Evolutionary conservation across 2,113 vertebrate species (phyloP).

Genomic region (Rhinoptilus africanus): DNA sequence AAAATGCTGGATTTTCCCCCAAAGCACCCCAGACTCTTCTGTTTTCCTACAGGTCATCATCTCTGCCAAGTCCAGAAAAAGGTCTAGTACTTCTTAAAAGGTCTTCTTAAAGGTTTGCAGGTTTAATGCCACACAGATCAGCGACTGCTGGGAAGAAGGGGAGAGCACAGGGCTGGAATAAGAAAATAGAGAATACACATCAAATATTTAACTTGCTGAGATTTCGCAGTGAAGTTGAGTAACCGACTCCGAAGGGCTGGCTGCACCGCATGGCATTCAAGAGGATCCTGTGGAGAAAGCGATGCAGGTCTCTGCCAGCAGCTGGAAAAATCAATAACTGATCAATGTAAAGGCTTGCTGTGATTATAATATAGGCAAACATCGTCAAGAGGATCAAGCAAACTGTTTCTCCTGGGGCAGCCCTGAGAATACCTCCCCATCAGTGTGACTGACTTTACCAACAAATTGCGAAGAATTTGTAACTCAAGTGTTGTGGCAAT

Average conservation of each 20-base stretch:
- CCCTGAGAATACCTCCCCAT: background rate
- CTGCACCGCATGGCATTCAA: rapidly evolving
- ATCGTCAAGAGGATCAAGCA: background rate
- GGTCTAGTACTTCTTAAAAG: background rate
- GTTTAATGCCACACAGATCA: background rate
- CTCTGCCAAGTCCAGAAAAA: background rate
- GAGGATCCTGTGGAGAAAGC: background rate
- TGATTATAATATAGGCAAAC: background rate
- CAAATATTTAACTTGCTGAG: background rate
- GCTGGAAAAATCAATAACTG: background rate
- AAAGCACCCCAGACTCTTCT: background rate
- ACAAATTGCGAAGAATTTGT: background rate
- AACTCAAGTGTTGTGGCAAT: background rate
- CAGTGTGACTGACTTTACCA: rapidly evolving
- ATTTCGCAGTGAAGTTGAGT: background rate
- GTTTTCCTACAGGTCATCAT: background rate
- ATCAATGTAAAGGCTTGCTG: background rate
- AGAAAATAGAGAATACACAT: background rate
- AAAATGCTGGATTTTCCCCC: background rate
- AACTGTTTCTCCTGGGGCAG: background rate
- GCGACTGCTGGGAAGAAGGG: background rate
- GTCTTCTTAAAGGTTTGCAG: background rate
- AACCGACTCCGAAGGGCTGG: background rate
- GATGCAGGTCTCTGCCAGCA: background rate
- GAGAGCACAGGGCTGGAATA: background rate